Conservation (phyloP, 2,888 invertebrate genomes). For the Bellardia bayeri region DNA sequence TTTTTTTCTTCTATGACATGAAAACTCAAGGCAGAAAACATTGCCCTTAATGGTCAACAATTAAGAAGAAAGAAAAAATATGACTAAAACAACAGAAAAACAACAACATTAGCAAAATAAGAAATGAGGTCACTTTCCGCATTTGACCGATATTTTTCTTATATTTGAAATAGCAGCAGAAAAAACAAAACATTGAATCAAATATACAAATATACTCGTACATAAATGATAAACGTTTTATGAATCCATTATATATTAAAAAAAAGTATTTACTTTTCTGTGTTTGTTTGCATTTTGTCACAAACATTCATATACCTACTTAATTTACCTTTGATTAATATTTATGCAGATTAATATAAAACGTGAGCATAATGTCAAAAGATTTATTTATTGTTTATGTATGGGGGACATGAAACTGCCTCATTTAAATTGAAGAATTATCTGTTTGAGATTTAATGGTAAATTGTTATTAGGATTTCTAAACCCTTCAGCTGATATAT, state of each 20-base stretch:
- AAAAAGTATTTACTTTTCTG: not conserved
- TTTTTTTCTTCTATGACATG: constrained; percentile 53
- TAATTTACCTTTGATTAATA: constrained; percentile 42
- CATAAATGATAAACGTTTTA: constrained; percentile 50
- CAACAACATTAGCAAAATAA: constrained; percentile 39
- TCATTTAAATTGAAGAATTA: not conserved
- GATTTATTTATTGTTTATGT: not conserved
- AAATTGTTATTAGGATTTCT: no score
- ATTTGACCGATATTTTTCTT: constrained; percentile 70
- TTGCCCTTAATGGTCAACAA: constrained; percentile 78
- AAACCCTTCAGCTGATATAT: no score
- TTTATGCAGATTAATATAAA: constrained; percentile 22
- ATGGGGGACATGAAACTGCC: not conserved
- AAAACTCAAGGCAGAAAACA: constrained; percentile 76
- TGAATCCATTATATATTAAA: constrained; percentile 18
- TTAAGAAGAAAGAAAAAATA: constrained; percentile 68
- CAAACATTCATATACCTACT: constrained; percentile 1
- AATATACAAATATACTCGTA: not conserved
- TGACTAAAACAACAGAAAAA: constrained; percentile 24
- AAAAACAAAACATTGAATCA: not conserved
- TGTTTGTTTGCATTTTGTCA: constrained; percentile 15
- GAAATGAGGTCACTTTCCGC: constrained; percentile 71
- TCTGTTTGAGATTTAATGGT: not conserved
- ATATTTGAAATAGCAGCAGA: constrained; percentile 34
- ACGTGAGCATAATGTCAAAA: not conserved